A percentile compares a stretch with the other conserved stretches of the same genome.
These are phyloP conservation scores for Eriosoma lanigerum DNA, from an alignment of 1,140 invertebrate genomes.

Conservation along the genomic window DNA sequence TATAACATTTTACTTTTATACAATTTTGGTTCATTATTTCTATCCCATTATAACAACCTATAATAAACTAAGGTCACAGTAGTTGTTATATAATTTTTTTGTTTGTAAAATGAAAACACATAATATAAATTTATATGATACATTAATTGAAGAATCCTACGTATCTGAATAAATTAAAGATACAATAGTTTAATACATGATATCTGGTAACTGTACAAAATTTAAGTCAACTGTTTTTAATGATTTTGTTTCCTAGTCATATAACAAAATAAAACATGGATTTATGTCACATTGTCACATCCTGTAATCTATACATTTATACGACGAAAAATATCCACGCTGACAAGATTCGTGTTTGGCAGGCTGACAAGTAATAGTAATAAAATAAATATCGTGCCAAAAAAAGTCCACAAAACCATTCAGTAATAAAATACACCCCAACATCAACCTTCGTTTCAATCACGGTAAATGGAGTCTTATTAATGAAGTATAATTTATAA, in stretches of 20 bases:
- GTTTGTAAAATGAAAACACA: neutral
- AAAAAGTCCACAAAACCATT: slow-evolving; percentile 28
- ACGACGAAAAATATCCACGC: neutral
- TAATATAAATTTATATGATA: neutral
- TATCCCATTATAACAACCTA: too few species aligned
- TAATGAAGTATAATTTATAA: neutral
- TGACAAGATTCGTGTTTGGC: slow-evolving; percentile 20
- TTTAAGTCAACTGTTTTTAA: neutral
- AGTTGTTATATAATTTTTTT: neutral
- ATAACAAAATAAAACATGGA: neutral
- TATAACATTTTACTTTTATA: slow-evolving; percentile 15
- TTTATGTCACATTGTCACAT: neutral
- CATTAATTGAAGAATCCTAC: neutral
- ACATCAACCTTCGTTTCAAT: slow-evolving; percentile 2
- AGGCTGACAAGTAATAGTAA: slow-evolving; percentile 20
- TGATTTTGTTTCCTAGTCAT: slow-evolving; percentile 1
- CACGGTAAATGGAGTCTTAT: slow-evolving; percentile 14
- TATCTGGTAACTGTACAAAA: neutral
- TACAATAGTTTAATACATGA: neutral
- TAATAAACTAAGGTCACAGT: neutral
- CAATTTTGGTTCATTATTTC: neutral
- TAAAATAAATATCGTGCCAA: slow-evolving; percentile 22
- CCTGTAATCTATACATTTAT: neutral
- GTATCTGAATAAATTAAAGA: neutral
- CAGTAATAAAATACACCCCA: slow-evolving; percentile 8